Evolutionary conservation across 2,113 vertebrate species (phyloP), one percentile per base, ranked within the genome.

Genomic region (Seriola aureovittata): DNA sequence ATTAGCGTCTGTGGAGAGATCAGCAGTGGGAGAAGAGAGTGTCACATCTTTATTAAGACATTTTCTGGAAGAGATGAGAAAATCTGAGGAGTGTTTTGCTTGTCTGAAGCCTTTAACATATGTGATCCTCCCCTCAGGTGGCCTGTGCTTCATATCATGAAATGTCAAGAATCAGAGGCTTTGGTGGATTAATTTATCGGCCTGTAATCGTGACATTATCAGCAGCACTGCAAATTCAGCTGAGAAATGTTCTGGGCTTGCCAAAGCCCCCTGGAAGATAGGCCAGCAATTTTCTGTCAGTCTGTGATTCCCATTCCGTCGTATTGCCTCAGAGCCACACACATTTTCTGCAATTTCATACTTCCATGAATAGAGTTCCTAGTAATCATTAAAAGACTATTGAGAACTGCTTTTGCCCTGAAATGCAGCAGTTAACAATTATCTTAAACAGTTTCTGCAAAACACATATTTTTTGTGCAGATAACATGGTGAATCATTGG

Each of bases 171-270:
- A 89, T 89, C 86, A 85, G 84, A 91, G 81, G 55, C 70, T 81
- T 29, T 12, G 55, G 74, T 77, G 85, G 84, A 87, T 91, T 92
- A 89, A 89, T 79, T 93, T 91, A 92, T 92, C 91, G 85, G 74
- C 62, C 83, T 90, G 87, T 89, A 90, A 90, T 91, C 42, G 52
- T 85, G 71, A 86, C 90, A 81, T 85, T 88, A 89, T 91, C 87
- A 72, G 84, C 69, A 32, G 48, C 66, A 1, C 71, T 65, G 80
- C 81, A 71, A 75, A 77, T 89, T 85, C 63, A 75, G 78, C 84
- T 55, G 69, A 88, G 81, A 85, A 87, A 83, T 75, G 72, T 74
- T 68, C 55, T 58, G 70, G 66, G 46, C 68, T 89, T 36, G 40
- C 65, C 17, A 59, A 90, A 75, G 38, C 81, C 54, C 42, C 3